Evolutionary conservation across 1,140 invertebrate species (phyloP).

Genomic region (Meloidogyne hapla): DNA sequence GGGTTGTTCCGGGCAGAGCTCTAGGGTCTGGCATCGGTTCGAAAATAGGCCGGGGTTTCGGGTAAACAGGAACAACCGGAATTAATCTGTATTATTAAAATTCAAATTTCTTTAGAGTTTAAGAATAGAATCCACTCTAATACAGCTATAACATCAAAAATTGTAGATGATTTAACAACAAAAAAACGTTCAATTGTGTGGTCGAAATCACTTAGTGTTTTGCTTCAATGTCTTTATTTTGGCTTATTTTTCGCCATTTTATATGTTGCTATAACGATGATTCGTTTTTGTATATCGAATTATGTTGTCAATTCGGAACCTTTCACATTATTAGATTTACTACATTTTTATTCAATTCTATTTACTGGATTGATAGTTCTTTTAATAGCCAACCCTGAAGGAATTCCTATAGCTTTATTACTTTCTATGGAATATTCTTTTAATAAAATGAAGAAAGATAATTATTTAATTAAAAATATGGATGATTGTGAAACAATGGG

Average conservation of each 20-base stretch:
- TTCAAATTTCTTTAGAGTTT: too few relatives aligned
- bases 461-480: constrained; percentile 75
- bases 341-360: constrained; percentile 88
- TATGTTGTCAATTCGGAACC: too few relatives aligned
- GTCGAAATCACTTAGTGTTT: constrained; percentile 95
- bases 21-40: too few relatives aligned
- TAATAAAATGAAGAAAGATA: constrained; percentile 99
- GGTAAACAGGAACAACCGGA: too few relatives aligned
- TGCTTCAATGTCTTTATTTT: constrained; percentile 98
- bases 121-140: constrained; percentile 42
- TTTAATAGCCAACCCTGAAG: constrained; percentile 97
- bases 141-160: constrained; percentile 63
- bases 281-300: constrained; percentile 93
- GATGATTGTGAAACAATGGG: constrained; percentile 64
- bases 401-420: constrained; percentile 93
- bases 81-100: too few relatives aligned
- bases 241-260: constrained; percentile 92
- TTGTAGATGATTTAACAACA: constrained; percentile 65
- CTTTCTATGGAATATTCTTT: constrained; percentile 96
- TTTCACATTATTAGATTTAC: constrained; percentile 70
- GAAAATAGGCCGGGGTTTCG: too few relatives aligned
- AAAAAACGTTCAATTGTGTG: constrained; percentile 98
- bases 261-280: constrained; percentile 90
- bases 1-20: too few relatives aligned
- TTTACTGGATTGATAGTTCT: constrained; percentile 99